These are phyloP conservation scores for Drosophila sproati DNA, from an alignment of 1,140 invertebrate genomes.

Conservation along the genomic window DNA sequence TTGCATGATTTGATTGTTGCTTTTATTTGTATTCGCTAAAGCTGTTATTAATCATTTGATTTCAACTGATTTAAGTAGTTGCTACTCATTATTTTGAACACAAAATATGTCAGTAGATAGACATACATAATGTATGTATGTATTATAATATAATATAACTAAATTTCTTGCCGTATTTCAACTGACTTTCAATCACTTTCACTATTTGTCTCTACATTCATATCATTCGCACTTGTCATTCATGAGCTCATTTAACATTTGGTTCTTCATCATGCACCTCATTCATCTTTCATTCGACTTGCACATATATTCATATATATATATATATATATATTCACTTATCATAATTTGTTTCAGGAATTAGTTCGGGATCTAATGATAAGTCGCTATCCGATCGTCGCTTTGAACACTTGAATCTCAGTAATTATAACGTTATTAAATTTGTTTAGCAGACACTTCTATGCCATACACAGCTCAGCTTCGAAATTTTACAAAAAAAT, in stretches of 20 bases:
- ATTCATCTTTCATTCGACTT: neutral
- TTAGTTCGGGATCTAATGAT: neutral
- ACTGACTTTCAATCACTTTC: conserved; percentile 3
- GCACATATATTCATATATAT: neutral
- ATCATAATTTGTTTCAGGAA: neutral
- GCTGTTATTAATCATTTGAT: conserved; percentile 55
- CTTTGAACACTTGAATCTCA: conserved; percentile 18
- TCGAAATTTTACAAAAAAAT: conserved; percentile 2
- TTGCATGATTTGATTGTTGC: conserved; percentile 17
- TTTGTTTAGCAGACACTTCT: conserved; percentile 1
- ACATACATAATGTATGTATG: conserved; percentile 46
- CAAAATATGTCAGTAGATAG: conserved; percentile 72
- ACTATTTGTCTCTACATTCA: neutral
- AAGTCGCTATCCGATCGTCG: neutral
- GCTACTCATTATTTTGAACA: conserved; percentile 69
- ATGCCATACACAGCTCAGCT: conserved; percentile 18
- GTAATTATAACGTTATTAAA: conserved; percentile 16
- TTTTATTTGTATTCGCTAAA: conserved; percentile 57
- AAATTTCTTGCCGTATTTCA: conserved; percentile 2
- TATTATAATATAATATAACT: conserved; percentile 9
- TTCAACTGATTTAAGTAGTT: conserved; percentile 61
- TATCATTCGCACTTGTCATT: conserved; percentile 9
- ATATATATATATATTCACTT: neutral
- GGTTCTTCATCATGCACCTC: neutral
- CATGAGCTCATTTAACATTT: neutral